phyloP scores from a whole-genome alignment of 2,797 vertebrate genomes.

The Erithacus rubecula region DNA sequence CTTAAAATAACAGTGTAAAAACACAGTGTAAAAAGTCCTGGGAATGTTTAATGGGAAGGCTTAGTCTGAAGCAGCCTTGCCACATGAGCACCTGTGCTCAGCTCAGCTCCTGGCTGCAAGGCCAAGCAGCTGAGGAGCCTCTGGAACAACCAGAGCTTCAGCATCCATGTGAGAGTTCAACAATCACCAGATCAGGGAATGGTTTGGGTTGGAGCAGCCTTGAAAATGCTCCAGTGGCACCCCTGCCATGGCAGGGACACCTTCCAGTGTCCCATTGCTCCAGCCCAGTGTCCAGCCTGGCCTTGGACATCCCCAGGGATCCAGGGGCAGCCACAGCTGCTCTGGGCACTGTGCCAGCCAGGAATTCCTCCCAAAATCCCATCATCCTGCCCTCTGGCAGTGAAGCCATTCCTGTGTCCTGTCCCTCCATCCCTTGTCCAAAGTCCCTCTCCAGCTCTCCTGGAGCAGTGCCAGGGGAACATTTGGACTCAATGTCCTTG shows the following conservation, averaged over 20 bases:
- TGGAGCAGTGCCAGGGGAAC: background rate
- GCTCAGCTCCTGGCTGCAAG: background rate
- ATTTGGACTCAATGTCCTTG: background rate
- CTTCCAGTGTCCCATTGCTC: accelerated
- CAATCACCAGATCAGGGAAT: background rate
- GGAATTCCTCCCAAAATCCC: background rate
- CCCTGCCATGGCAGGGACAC: background rate
- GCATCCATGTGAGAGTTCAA: background rate
- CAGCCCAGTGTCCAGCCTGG: accelerated
- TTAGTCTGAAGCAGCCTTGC: background rate
- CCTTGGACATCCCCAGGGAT: background rate
- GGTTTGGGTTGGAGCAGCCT: background rate
- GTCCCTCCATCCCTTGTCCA: background rate
- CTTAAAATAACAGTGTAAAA: background rate
- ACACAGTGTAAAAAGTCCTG: background rate
- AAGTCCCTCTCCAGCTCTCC: background rate
- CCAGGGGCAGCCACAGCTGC: background rate
- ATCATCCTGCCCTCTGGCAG: accelerated
- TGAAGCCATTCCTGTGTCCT: background rate
- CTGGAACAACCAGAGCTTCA: background rate
- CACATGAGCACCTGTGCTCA: background rate
- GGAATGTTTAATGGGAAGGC: background rate
- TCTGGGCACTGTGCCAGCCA: background rate
- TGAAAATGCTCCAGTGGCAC: background rate
- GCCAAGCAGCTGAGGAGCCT: background rate